Percentiles rank a stretch among this genome's conserved stretches.
Evolutionary conservation across 2,888 invertebrate species (phyloP).

Genomic region (Caenorhabditis doughertyi): DNA sequence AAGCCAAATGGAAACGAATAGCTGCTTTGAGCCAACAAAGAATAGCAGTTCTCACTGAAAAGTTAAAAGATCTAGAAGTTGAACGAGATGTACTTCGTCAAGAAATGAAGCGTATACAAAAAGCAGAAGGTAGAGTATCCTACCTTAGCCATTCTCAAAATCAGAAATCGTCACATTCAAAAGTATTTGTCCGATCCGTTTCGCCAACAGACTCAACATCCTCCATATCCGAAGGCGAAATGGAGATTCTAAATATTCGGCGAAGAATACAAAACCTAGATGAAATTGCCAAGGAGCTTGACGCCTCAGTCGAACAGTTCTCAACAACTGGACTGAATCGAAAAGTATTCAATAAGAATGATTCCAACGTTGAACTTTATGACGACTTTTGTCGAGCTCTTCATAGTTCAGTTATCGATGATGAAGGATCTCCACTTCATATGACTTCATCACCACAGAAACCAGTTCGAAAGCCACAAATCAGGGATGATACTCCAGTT

Average conservation of each 20-base stretch:
- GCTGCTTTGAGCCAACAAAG: slow-evolving; percentile 41
- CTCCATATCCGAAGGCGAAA: slow-evolving; percentile 59
- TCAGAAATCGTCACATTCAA: neutral
- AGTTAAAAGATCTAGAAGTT: slow-evolving; percentile 48
- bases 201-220: slow-evolving; percentile 41
- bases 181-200: neutral
- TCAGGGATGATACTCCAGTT: neutral
- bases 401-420: slow-evolving; percentile 38
- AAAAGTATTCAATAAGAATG: slow-evolving; percentile 15
- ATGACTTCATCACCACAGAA: slow-evolving; percentile 63
- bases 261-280: slow-evolving; percentile 68
- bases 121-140: slow-evolving; percentile 5
- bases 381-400: slow-evolving; percentile 65
- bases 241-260: slow-evolving; percentile 63
- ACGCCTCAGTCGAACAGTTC: slow-evolving; percentile 66
- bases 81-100: slow-evolving; percentile 59
- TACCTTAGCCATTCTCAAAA: neutral
- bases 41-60: slow-evolving; percentile 57
- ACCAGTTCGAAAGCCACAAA: neutral
- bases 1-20: slow-evolving; percentile 48
- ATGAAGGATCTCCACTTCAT: slow-evolving; percentile 38
- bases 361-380: slow-evolving; percentile 50
- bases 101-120: slow-evolving; percentile 52
- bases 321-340: slow-evolving; percentile 8
- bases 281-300: slow-evolving; percentile 68